Conservation (phyloP, 1,140 invertebrate species). For the Neodiprion fabricii region DNA sequence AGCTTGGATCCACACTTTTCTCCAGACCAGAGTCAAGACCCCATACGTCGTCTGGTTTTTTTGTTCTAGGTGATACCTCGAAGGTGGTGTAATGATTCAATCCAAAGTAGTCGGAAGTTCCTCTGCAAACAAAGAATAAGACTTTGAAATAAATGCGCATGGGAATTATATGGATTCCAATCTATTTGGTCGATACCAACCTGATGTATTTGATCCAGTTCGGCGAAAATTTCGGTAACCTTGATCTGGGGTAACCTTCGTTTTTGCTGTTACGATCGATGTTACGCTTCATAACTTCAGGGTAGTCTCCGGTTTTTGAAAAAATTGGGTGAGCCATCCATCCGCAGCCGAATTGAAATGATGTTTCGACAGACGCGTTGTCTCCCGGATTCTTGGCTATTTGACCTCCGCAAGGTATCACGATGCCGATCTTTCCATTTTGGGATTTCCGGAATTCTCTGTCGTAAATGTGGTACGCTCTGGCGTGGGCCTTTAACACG, state of each 20-base stretch:
- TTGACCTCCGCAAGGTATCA: constrained; percentile 23
- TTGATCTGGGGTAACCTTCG: constrained; percentile 61
- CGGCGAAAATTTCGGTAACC: constrained; percentile 61
- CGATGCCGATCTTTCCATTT: constrained; percentile 59
- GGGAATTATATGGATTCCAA: too few species aligned
- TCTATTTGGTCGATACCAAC: constrained; percentile 35
- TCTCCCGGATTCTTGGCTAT: constrained; percentile 34
- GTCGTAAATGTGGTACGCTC: constrained; percentile 71
- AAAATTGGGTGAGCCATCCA: constrained; percentile 71
- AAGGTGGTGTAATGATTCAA: constrained; percentile 66
- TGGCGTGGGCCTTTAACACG: constrained; percentile 70
- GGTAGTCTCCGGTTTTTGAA: constrained; percentile 67
- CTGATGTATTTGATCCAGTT: constrained; percentile 57
- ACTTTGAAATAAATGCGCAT: background rate
- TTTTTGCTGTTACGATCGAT: constrained; percentile 62
- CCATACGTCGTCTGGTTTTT: constrained; percentile 24
- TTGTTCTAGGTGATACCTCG: constrained; percentile 15
- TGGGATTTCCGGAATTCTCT: constrained; percentile 65
- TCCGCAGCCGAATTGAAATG: constrained; percentile 61
- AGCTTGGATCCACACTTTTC: constrained; percentile 33
- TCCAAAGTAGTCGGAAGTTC: constrained; percentile 67
- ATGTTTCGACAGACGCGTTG: constrained; percentile 28
- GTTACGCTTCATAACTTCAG: constrained; percentile 61
- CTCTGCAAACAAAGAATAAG: constrained; percentile 34
- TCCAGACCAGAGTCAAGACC: constrained; percentile 36